These are phyloP conservation scores for Corythoichthys haematopterus DNA, from an alignment of 2,113 vertebrate genomes.

Conservation along the genomic window DNA sequence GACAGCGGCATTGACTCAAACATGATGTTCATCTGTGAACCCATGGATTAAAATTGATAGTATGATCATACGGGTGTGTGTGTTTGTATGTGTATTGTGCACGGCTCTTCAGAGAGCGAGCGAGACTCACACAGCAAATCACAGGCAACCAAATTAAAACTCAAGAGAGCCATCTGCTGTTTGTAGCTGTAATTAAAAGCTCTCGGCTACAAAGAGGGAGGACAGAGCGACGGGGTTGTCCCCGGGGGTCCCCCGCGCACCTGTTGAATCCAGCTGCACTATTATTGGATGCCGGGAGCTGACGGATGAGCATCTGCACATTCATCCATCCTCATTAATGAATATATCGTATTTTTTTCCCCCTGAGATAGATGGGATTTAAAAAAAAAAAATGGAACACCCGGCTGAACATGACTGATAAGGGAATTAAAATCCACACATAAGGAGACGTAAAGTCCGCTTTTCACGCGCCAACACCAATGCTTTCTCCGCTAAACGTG, in stretches of 20 bases:
- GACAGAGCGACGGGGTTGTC: background rate
- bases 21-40: background rate
- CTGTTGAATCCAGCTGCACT: conserved; percentile 39
- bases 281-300: background rate
- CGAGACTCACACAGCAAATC: conserved; percentile 22
- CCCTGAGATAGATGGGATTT: background rate
- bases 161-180: conserved; percentile 99
- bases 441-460: background rate
- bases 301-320: background rate
- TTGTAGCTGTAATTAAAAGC: conserved; percentile 79
- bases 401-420: background rate
- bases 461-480: background rate
- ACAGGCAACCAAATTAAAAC: conserved; percentile 74
- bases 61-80: background rate
- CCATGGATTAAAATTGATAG: background rate
- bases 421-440: background rate
- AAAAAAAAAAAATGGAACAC: background rate
- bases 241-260: conserved; percentile 21
- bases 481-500: background rate
- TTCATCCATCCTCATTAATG: background rate
- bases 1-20: conserved; percentile 43
- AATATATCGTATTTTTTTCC: background rate
- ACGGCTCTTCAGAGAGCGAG: background rate
- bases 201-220: background rate
- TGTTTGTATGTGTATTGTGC: too few relatives aligned